Evolutionary conservation across 2,113 vertebrate genomes (phyloP), one percentile per base, ranked within the genome.

Genomic region (Sceloporus tristichus): DNA sequence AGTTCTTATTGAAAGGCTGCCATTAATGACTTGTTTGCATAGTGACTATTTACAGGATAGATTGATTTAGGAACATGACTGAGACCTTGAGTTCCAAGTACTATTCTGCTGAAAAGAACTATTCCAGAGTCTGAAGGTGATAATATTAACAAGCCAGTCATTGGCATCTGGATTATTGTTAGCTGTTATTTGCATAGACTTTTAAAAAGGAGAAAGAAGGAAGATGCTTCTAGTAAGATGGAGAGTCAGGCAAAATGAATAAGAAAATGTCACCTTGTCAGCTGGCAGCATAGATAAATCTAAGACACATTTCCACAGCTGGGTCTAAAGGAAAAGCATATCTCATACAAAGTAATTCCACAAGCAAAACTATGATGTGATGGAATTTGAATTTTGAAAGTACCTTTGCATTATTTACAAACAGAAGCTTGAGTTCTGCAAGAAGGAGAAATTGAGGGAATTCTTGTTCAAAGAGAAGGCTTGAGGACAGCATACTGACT

Each of bases 1-100:
- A 88, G 75, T 94, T 89, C 0, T 0, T 62, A 34, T 53, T 84
- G 90, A 89, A 91, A 91, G 91, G 83, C 75, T 91, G 62, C 71
- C 91, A 90, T 92, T 91, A 84, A 48, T 86, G 53, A 91, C 91
- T 93, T 83, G 68, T 81, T 56, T 66, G 9, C 13, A 75, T 83
- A 84, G 56, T 87, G 84, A 89, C 83, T 91, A 82, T 19, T 87
- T 87, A 1, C 1, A 74, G 74, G 0, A 0, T 48, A 1, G 29
- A 53, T 91, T 85, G 82, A 42, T 91, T 54, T 9, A n/a, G 68
- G 74, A 5, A 85, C 85, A 84, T 85, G 0, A 0, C 42, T 87
- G 42, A 83, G 38, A 27, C 25, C 87, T 80, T 68, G n/a, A 65
- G 84, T 68, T 89, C 68, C 85, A 91, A 90, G 34, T 0, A n/a